Conservation (phyloP, 2,113 vertebrate species). For the Fukomys damarensis region DNA sequence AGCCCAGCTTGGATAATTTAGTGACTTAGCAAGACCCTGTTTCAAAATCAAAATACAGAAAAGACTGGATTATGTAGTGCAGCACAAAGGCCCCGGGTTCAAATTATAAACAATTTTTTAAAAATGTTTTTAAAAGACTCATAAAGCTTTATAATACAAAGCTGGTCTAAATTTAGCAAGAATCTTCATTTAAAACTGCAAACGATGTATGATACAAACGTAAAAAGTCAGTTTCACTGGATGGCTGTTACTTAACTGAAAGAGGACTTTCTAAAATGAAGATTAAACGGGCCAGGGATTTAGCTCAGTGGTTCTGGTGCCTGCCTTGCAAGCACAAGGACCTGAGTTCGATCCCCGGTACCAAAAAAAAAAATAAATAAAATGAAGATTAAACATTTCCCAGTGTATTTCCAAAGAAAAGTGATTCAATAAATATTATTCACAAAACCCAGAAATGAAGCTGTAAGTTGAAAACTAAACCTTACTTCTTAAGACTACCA, state of each 20-base stretch:
- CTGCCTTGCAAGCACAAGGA: no score
- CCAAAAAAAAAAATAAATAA: conserved; percentile 44
- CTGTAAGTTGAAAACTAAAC: background rate
- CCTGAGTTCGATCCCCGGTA: no score
- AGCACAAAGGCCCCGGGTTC: no score
- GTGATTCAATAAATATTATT: background rate
- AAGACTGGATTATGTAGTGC: no score
- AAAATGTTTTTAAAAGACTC: no score
- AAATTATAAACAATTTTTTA: no score
- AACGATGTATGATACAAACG: background rate
- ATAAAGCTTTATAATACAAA: background rate
- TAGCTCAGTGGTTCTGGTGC: no score
- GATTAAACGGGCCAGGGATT: no score
- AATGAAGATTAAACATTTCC: background rate
- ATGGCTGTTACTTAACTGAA: background rate
- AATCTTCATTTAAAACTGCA: background rate
- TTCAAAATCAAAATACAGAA: no score
- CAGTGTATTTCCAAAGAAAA: background rate
- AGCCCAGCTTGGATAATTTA: no score
- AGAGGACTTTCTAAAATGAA: background rate
- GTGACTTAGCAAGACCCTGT: no score
- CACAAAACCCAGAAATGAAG: conserved; percentile 13
- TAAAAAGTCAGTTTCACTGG: background rate
- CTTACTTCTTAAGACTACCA: background rate
- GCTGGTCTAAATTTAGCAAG: background rate